Evolutionary conservation across 1,140 invertebrate genomes (phyloP).

Genomic region (Diorhabda carinulata): DNA sequence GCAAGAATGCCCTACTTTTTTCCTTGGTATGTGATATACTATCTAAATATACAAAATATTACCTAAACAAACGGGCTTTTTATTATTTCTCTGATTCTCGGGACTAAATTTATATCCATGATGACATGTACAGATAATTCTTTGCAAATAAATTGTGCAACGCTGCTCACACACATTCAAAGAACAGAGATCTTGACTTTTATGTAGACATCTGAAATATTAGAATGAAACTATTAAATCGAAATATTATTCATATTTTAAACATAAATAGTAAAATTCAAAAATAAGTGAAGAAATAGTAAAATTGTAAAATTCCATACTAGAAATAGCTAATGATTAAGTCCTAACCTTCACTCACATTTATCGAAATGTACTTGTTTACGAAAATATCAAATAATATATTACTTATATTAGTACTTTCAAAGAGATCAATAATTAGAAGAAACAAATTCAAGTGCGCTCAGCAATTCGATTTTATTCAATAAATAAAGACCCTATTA

Average conservation of each 20-base stretch:
- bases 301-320: not conserved
- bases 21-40: conserved; percentile 8
- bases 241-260: not conserved
- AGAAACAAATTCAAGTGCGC: too few relatives aligned
- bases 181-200: conserved; percentile 58
- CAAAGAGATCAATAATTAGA: too few relatives aligned
- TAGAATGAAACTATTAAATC: conserved; percentile 15
- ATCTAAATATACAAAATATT: conserved; percentile 11
- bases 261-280: not conserved
- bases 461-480: too few relatives aligned
- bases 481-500: too few relatives aligned
- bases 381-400: not conserved
- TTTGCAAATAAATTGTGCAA: conserved; percentile 57
- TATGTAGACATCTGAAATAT: conserved; percentile 54
- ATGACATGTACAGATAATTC: conserved; percentile 63
- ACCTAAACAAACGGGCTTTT: conserved; percentile 60
- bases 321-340: not conserved
- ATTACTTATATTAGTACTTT: not conserved
- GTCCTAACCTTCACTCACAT: not conserved
- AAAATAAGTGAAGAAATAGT: not conserved
- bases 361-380: not conserved
- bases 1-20: not conserved
- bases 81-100: conserved; percentile 52
- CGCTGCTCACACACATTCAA: conserved; percentile 61
- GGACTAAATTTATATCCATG: conserved; percentile 58